Evolutionary conservation across 2,797 vertebrate species (phyloP), one percentile per base, ranked within the genome.

Genomic region (Tympanoctomys barrerae): DNA sequence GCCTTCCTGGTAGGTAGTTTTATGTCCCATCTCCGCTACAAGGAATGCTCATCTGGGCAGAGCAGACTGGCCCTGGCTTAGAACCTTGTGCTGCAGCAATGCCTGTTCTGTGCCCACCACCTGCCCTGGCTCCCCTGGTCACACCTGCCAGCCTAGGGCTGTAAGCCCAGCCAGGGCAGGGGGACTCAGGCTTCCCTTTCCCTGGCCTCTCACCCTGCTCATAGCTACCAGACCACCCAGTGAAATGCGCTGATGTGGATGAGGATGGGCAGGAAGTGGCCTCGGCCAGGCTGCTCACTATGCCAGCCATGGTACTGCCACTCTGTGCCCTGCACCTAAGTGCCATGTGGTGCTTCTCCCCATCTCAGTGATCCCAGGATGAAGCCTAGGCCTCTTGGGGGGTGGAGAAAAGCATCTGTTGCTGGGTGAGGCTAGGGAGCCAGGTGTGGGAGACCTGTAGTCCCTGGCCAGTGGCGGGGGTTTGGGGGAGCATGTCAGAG

Each of bases 221-320:
- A 21, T 22, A 81, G 75, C 19, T 10, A 64, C 57, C 4, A 77
- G 16, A 39, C 54, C 7, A 1, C 4, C 70, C 54, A 42, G 12
- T 39, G 33, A 70, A 62, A 39, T 46, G 33, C 18, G 33, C 66
- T 26, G 11, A 2, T 26, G 7, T 28, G 19, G 11, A 21, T 16
- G 9, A 49, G 66, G 18, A 5, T 49, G 24, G 10, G 19, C 22
- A 36, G 46, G 57, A 82, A 19, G 6, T 26, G 2, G 1, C 21
- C 16, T 22, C 21, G 71, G 70, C 33, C 49, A 31, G 33, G 19
- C 5, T 42, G n/a, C 10, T 28, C 62, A 1, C 31, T 24, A 80
- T 16, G 28, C n/a, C 12, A 54, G 54, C 33, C 0, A 0, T 22
- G 19, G 64, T 24, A 1, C 21, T 33, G 7, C 61, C 7, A 1